phyloP scores from a whole-genome alignment of 35 echinoderm and acorn worm genomes.

The Lytechinus pictus region DNA sequence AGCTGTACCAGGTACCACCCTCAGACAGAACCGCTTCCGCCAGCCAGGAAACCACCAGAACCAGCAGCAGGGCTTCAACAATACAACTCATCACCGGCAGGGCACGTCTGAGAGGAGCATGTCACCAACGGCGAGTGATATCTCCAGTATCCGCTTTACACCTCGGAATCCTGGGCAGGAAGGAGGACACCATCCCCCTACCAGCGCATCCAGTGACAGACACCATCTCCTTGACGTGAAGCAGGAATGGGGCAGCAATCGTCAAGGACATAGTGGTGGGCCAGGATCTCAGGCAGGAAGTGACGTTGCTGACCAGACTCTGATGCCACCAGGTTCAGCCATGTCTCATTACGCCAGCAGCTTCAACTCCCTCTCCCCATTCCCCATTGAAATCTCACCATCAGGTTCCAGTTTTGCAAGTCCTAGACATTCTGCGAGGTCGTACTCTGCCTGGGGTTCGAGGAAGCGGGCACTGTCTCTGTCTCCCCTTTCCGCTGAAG shows the following conservation, averaged over 20 bases:
- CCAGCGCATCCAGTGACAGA: conserved; percentile 65
- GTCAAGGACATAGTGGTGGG: conserved; percentile 72
- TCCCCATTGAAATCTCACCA: conserved; percentile 93
- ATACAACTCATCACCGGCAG: conserved; percentile 29
- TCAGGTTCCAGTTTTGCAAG: conserved; percentile 98
- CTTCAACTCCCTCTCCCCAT: conserved; percentile 94
- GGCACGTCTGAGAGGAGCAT: conserved; percentile 23
- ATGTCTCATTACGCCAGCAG: conserved; percentile 97
- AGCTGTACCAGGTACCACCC: not conserved
- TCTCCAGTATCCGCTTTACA: conserved; percentile 82
- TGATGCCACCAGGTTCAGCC: conserved; percentile 88
- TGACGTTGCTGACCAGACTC: conserved; percentile 83
- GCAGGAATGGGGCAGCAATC: conserved; percentile 66
- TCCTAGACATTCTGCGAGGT: conserved; percentile 92
- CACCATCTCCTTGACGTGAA: conserved; percentile 79
- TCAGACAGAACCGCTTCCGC: conserved; percentile 35
- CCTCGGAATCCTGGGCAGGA: conserved; percentile 56
- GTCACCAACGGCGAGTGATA: conserved; percentile 91
- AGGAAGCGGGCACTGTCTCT: conserved; percentile 87
- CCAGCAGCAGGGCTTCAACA: not conserved
- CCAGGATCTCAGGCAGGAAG: conserved; percentile 91
- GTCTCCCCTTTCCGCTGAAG: conserved; percentile 92
- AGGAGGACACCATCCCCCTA: conserved; percentile 50
- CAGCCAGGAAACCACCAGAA: not conserved
- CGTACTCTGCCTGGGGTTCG: conserved; percentile 77